phyloP scores from a whole-genome alignment of 2,113 vertebrate species.

The Odocoileus hemionus region DNA sequence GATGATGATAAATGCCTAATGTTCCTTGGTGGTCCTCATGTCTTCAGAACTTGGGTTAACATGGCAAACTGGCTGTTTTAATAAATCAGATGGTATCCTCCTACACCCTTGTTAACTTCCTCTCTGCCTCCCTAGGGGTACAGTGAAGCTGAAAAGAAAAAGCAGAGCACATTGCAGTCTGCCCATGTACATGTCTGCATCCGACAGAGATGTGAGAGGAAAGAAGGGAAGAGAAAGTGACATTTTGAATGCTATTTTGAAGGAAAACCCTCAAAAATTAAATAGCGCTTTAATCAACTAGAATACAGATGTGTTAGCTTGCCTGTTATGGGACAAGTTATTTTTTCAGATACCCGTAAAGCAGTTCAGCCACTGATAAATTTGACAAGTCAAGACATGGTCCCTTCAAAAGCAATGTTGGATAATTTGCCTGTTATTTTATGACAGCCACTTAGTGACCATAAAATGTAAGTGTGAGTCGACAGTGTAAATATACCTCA shows the following conservation, averaged over 20 bases:
- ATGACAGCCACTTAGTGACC: slow-evolving; percentile 15
- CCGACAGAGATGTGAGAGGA: background rate
- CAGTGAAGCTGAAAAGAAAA: background rate
- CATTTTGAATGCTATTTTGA: background rate
- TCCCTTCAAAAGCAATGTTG: slow-evolving; percentile 35
- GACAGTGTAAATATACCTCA: background rate
- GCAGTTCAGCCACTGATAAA: slow-evolving; percentile 38
- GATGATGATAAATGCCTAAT: background rate
- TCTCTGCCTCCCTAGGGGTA: background rate
- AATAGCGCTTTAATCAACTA: slow-evolving; percentile 40
- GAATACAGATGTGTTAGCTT: slow-evolving; percentile 14
- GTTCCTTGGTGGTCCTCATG: background rate
- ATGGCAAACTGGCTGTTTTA: background rate
- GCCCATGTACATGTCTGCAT: rapidly evolving
- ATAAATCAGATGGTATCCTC: background rate
- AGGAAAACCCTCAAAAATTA: slow-evolving; percentile 13
- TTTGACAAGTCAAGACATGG: slow-evolving; percentile 36
- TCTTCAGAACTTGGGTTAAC: background rate
- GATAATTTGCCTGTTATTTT: slow-evolving; percentile 32
- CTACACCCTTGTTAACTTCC: background rate
- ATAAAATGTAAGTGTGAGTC: background rate
- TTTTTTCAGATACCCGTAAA: slow-evolving; percentile 30
- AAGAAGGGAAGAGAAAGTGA: background rate
- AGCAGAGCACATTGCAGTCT: background rate
- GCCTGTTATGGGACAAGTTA: background rate